Evolutionary conservation across 2,797 vertebrate species (phyloP).

Genomic region (Macrochelys suwanniensis): DNA sequence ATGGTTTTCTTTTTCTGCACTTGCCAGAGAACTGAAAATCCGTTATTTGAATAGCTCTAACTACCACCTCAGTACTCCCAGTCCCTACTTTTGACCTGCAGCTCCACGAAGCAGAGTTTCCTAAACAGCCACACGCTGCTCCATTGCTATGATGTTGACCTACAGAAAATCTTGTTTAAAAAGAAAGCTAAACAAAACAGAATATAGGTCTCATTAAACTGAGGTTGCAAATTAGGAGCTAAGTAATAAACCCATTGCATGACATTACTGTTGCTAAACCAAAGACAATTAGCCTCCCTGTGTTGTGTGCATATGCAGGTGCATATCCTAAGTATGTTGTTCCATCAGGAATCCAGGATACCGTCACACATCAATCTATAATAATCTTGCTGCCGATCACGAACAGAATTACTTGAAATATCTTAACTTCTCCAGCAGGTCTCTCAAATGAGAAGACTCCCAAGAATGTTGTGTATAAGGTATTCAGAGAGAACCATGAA

Average conservation of each 20-base stretch:
- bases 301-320: background rate
- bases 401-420: slow-evolving; percentile 64
- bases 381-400: slow-evolving; percentile 29
- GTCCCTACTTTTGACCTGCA: background rate
- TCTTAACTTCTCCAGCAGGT: slow-evolving; percentile 44
- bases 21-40: background rate
- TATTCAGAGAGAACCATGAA: slow-evolving; percentile 48
- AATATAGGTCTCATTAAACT: slow-evolving; percentile 6
- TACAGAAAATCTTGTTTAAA: background rate
- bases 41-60: background rate
- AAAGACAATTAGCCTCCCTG: slow-evolving; percentile 14
- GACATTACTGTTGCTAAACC: slow-evolving; percentile 30
- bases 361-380: background rate
- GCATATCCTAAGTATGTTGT: background rate
- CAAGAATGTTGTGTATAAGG: slow-evolving; percentile 24
- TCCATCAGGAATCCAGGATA: slow-evolving; percentile 16
- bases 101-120: background rate
- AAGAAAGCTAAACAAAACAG: background rate
- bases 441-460: slow-evolving; percentile 61
- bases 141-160: background rate
- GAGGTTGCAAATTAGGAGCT: background rate
- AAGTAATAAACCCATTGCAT: slow-evolving; percentile 19
- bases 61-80: background rate
- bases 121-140: background rate
- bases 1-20: background rate